Conservation (phyloP, 1,140 invertebrate genomes). For the Anthonomus grandis region DNA sequence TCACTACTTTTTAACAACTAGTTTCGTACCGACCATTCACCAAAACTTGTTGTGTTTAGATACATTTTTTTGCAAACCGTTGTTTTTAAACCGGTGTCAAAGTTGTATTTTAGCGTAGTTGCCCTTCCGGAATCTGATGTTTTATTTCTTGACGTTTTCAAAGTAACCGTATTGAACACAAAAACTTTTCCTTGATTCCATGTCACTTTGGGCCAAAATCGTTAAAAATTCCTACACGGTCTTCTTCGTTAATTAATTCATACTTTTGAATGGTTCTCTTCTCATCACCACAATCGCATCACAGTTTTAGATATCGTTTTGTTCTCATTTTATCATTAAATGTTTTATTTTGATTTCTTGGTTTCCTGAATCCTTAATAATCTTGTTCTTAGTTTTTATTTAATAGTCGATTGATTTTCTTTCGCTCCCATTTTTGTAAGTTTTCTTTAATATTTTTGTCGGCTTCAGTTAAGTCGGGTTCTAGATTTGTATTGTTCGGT, state of each 20-base stretch:
- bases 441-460: neutral
- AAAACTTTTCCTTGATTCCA: no score
- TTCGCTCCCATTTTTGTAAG: neutral
- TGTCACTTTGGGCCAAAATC: neutral
- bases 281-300: neutral
- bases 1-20: neutral
- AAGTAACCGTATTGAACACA: neutral
- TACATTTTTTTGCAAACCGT: neutral
- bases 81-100: neutral
- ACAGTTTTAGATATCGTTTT: neutral
- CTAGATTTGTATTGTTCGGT: neutral
- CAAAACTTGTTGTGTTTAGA: neutral
- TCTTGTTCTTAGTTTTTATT: constrained; percentile 4
- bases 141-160: neutral
- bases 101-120: neutral
- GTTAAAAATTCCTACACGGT: neutral
- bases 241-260: neutral
- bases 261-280: neutral
- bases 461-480: neutral
- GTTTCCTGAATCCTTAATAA: neutral
- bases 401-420: neutral
- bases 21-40: neutral
- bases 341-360: neutral
- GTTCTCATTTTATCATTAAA: no score
- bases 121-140: neutral